Base-by-base conservation (phyloP, 1,140 invertebrate species). In the Drosophila subobscura region DNA sequence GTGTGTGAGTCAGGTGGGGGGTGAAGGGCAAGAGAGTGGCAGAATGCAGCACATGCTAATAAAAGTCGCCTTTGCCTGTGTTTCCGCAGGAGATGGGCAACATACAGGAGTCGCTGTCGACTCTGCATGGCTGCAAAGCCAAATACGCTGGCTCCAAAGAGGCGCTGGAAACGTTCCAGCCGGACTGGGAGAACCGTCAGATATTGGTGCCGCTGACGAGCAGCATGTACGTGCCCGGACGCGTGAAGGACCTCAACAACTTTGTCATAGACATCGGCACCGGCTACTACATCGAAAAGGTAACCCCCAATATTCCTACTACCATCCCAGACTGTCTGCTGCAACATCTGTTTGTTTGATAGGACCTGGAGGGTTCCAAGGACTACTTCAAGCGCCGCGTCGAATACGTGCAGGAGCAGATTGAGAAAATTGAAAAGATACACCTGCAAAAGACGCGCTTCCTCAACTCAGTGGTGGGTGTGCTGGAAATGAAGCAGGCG, bases 211-310 rank as follows among this genome's bases (percentile, higher is more conserved):
- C 97, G 8, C 92, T 99, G 0, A 98, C 97, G 40, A 96, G 96
- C 66, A 98, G 97, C 80, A 98, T 99, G 96, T 99, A 98, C 93
- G 97, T 99, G 20, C 95, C 97, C 67, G 98, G 98, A 7, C 94
- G 94, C 83, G 93, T 99, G 49, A 93, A 94, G 64, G 95, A 98
- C 91, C 94, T 95, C 12, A 94, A 96, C 57, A 96, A 96, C 91
- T 97, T 98, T 22, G 92, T 98, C 8, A 95, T 99, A 61, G 97
- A 99, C 92, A 96, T 99, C 91, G 98, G 98, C 47, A 98, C 98
- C 60, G 97, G 97, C 73, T 99, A 99, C 92, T 99, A 96, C 93
- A 96, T 96, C n/a, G 95, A 98, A 92, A 97, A 98, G 93, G 96
- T 7, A 29, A 14, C 3, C 1, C 2, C 2, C 0, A 8, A 12